Evolutionary conservation across 2,888 invertebrate species (phyloP), one percentile per base, ranked within the genome.

Genomic region (Cephonodes hylas): DNA sequence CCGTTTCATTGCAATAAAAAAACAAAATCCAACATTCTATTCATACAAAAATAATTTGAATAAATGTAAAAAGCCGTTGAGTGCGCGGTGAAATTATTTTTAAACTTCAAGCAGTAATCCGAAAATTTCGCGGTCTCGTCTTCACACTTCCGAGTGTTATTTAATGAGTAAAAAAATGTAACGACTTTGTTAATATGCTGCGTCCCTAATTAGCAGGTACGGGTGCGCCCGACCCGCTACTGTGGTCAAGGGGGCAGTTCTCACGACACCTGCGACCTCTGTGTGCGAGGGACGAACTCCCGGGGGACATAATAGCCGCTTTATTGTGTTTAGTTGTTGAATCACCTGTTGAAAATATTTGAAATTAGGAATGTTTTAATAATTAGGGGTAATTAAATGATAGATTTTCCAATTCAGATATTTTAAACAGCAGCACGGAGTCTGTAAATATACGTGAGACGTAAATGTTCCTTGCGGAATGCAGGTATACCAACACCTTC

Each of bases 171-270:
- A 65, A 67, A 68, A 70, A 68, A 69, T 75, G 58, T 71, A 22
- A 66, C 67, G 67, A 62, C 64, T 64, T 67, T 67, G 67, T 73
- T 71, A 72, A 72, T 71, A 70, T 61, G 67, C 71, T 70, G 67
- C 63, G 66, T 69, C 70, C 72, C 71, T 78, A 78, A 78, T 78
- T 76, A 78, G 73, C 42, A 25, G 42, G 44, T 15, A 64, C 65
- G 67, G 65, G 72, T 74, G 65, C 66, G 62, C 64, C 67, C 8
- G 15, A 15, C 1, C 68, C 72, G 65, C 72, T 74, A 70, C 63
- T 76, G 76, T 74, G 77, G 77, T 77, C 71, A 69, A 66, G 63
- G 67, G 69, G 67, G 59, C 66, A 67, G 69, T 66, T 66, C 59
- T 67, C 46, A 64, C 71, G 68, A 70, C 77, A 78, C 76, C 76